A percentile compares a stretch with the other conserved stretches of the same genome.
Evolutionary conservation across 2,888 invertebrate species (phyloP).

Genomic region (Amorpha juglandis): DNA sequence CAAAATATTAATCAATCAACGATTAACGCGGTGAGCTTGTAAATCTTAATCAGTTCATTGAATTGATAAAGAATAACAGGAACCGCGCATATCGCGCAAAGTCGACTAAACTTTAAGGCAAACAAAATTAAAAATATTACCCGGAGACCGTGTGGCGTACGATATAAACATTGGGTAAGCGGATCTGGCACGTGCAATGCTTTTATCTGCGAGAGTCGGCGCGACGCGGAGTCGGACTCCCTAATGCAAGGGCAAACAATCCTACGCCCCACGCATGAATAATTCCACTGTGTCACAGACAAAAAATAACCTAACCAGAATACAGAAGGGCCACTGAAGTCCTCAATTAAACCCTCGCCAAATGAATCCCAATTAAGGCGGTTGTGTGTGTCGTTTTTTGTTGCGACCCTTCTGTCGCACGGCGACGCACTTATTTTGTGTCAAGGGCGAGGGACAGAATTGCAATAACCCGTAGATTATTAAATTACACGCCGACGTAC

Average conservation of each 20-base stretch:
- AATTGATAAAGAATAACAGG: constrained; percentile 25
- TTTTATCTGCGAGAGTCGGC: constrained; percentile 69
- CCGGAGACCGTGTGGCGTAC: constrained; percentile 45
- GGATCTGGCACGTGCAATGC: constrained; percentile 78
- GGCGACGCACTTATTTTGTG: constrained; percentile 27
- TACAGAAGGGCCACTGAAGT: constrained; percentile 27
- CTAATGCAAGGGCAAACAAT: constrained; percentile 70
- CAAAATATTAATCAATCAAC: constrained; percentile 10
- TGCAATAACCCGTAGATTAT: constrained; percentile 79
- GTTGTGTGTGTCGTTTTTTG: constrained; percentile 25
- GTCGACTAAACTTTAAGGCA: constrained; percentile 35
- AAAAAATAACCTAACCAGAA: constrained; percentile 27
- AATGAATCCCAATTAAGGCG: constrained; percentile 28
- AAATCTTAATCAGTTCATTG: constrained; percentile 23
- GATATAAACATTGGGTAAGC: constrained; percentile 76
- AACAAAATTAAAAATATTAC: constrained; percentile 37
- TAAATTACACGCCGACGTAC: constrained; percentile 75
- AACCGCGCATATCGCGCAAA: constrained; percentile 21
- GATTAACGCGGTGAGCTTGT: constrained; percentile 23
- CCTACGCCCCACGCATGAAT: constrained; percentile 75
- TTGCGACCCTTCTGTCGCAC: constrained; percentile 29
- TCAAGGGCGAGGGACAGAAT: constrained; percentile 54
- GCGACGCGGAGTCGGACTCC: constrained; percentile 48
- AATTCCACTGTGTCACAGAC: constrained; percentile 64
- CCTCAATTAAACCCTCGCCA: constrained; percentile 23